These are phyloP conservation scores for Aphidius ervi DNA, from an alignment of 1,140 invertebrate genomes.

Conservation along the genomic window DNA sequence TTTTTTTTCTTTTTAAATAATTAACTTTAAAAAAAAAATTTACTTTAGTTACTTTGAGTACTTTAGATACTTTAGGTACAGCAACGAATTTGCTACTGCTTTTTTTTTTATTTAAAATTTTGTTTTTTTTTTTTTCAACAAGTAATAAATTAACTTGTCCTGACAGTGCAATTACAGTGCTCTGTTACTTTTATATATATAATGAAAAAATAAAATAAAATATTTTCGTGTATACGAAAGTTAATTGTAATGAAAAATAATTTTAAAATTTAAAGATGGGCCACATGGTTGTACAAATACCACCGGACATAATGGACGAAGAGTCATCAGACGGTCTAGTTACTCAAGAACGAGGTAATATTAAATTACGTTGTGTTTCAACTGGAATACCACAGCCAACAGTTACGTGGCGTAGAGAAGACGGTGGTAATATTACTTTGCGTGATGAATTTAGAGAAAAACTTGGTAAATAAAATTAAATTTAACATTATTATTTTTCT, in stretches of 20 bases:
- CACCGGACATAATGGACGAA: conserved; percentile 74
- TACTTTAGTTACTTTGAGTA: too few species aligned
- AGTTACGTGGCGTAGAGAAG: conserved; percentile 74
- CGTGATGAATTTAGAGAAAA: conserved; percentile 63
- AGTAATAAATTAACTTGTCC: too few species aligned
- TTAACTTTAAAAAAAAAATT: too few species aligned
- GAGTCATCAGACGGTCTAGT: conserved; percentile 46
- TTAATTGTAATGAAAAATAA: conserved; percentile 1
- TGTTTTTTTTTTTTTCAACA: too few species aligned
- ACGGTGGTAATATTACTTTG: conserved; percentile 68
- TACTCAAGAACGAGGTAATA: conserved; percentile 68
- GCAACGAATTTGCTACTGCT: too few species aligned
- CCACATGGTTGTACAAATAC: conserved; percentile 76
- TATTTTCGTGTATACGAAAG: neutral
- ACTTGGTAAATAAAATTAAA: conserved; percentile 54
- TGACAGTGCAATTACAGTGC: too few species aligned
- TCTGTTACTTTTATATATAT: too few species aligned
- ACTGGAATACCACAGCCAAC: conserved; percentile 76
- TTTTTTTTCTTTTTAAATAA: too few species aligned
- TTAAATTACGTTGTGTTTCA: conserved; percentile 72
- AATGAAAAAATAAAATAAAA: neutral
- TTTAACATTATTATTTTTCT: too few species aligned
- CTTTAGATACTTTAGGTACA: too few species aligned
- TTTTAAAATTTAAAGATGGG: conserved; percentile 63
- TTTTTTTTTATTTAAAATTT: too few species aligned